phyloP scores from a whole-genome alignment of 2,888 invertebrate species.

The Eristalis arbustorum region DNA sequence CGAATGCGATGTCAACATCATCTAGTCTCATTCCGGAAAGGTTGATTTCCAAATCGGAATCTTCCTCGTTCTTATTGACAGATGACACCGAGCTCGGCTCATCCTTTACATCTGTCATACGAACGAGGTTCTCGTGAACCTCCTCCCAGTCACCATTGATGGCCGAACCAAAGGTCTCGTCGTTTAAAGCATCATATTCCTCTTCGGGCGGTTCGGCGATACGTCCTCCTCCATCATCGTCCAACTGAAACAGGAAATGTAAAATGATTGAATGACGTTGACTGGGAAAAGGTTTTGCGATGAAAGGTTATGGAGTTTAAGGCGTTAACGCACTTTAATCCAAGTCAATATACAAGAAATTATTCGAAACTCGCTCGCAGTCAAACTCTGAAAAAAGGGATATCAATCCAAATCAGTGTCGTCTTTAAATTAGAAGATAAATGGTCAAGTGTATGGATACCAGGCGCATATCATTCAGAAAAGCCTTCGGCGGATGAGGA shows the following conservation, averaged over 20 bases:
- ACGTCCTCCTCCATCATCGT: slow-evolving; percentile 79
- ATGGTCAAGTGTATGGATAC: no score
- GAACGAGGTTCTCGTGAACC: slow-evolving; percentile 86
- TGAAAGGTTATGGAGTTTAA: no score
- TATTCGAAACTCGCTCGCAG: no score
- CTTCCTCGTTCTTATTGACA: slow-evolving; percentile 73
- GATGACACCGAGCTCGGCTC: slow-evolving; percentile 22
- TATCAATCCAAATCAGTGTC: no score
- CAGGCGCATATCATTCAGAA: no score
- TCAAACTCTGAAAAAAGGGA: no score
- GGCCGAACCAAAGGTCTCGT: slow-evolving; percentile 94
- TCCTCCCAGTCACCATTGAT: slow-evolving; percentile 88
- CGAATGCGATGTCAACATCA: slow-evolving; percentile 77
- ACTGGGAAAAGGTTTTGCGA: no score
- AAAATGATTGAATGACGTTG: no score
- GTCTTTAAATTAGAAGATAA: no score
- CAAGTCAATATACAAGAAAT: no score
- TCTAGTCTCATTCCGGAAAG: slow-evolving; percentile 78
- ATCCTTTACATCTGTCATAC: slow-evolving; percentile 76
- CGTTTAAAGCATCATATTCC: slow-evolving; percentile 94
- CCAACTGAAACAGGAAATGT: slow-evolving; percentile 72
- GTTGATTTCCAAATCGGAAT: slow-evolving; percentile 79
- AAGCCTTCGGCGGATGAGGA: no score
- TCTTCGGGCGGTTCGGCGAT: slow-evolving; percentile 87
- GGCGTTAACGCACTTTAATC: no score